These are phyloP conservation scores for Anguilla anguilla DNA, from an alignment of 2,797 vertebrate genomes.

Conservation along the genomic window DNA sequence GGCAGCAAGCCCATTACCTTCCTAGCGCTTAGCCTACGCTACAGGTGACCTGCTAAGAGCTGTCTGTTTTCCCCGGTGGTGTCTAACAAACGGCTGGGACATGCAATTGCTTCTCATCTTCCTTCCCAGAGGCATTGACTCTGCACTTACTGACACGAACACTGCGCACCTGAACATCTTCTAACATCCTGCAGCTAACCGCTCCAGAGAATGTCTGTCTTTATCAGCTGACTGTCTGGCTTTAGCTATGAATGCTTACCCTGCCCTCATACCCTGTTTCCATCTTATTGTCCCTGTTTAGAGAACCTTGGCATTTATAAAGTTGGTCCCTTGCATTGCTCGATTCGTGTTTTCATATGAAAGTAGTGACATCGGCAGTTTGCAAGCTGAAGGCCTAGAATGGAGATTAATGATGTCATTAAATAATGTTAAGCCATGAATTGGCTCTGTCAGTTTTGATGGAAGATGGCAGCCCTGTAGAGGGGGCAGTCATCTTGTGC, in stretches of 20 bases:
- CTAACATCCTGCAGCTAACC: background rate
- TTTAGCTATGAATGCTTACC: background rate
- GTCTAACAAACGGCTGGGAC: background rate
- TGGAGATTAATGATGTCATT: background rate
- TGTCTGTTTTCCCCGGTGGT: background rate
- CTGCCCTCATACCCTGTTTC: constrained; percentile 35
- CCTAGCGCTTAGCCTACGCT: no score
- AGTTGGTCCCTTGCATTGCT: constrained; percentile 47
- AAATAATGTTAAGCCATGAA: background rate
- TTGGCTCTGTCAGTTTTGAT: background rate
- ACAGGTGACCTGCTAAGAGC: no score
- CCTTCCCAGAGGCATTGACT: background rate
- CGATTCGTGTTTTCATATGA: background rate
- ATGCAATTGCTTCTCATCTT: background rate
- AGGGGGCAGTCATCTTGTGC: background rate
- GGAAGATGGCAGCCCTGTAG: background rate
- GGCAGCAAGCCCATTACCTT: background rate
- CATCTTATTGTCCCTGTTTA: constrained; percentile 48
- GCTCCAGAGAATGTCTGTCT: background rate
- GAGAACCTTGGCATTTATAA: constrained; percentile 65
- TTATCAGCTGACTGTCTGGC: constrained; percentile 9
- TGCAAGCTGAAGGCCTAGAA: background rate
- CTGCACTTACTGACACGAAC: background rate
- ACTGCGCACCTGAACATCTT: background rate
- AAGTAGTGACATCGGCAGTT: background rate